Percentiles rank a stretch among this genome's conserved stretches.
These are phyloP conservation scores for Heliconius cydno DNA, from an alignment of 2,888 invertebrate species.

Conservation along the genomic window DNA sequence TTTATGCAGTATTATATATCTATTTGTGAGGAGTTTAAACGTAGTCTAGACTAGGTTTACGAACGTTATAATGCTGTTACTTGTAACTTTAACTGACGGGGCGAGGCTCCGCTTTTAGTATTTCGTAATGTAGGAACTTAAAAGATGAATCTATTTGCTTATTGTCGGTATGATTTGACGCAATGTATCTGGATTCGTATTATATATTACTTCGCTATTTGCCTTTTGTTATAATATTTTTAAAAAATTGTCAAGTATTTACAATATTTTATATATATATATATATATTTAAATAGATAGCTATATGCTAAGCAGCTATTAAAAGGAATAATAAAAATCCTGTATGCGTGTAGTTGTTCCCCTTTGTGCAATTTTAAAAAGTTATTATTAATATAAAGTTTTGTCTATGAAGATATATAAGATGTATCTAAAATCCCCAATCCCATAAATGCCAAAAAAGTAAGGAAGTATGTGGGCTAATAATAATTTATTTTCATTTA, in stretches of 20 bases:
- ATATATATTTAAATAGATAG: too few relatives aligned
- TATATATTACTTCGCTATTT: neutral
- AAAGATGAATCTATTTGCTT: constrained; percentile 12
- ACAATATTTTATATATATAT: too few relatives aligned
- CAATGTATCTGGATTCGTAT: neutral
- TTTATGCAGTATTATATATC: constrained; percentile 52
- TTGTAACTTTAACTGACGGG: constrained; percentile 50
- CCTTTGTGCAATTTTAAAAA: too few relatives aligned
- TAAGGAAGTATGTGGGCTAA: neutral
- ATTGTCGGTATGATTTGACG: neutral
- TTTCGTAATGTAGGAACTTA: constrained; percentile 38
- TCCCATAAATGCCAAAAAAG: too few relatives aligned
- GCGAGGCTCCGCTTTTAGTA: constrained; percentile 43
- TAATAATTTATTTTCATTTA: neutral
- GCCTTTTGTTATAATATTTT: neutral
- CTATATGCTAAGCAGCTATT: too few relatives aligned
- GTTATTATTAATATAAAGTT: too few relatives aligned
- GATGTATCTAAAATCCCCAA: too few relatives aligned
- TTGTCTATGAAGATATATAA: too few relatives aligned
- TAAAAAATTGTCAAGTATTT: too few relatives aligned
- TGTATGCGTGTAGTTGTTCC: too few relatives aligned
- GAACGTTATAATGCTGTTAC: constrained; percentile 54
- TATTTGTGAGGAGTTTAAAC: constrained; percentile 56
- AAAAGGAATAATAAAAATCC: too few relatives aligned
- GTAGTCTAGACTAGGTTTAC: constrained; percentile 57